Conservation (phyloP, 2,113 vertebrate genomes). For the Bujurquina vittata region DNA sequence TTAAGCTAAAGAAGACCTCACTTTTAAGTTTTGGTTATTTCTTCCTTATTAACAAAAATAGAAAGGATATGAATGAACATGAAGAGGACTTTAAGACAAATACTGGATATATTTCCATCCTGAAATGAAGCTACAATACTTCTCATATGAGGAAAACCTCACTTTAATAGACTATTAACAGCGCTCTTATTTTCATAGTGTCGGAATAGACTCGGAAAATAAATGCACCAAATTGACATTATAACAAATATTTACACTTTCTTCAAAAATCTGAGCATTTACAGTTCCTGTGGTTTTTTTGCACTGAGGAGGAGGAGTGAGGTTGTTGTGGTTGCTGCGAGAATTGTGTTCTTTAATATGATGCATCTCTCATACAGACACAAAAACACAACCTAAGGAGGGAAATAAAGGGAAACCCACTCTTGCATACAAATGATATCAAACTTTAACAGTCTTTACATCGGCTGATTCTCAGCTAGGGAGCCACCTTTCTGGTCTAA, state of each 20-base stretch:
- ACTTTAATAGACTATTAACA: not conserved
- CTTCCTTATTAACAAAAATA: not conserved
- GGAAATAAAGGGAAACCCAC: not conserved
- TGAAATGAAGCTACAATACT: not conserved
- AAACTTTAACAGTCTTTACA: slow-evolving; percentile 4
- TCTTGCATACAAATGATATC: not conserved
- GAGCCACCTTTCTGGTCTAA: not conserved
- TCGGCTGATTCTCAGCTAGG: not conserved
- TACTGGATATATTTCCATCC: not conserved
- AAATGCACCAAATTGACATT: slow-evolving; percentile 8
- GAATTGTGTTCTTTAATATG: slow-evolving; percentile 22
- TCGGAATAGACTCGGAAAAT: slow-evolving; percentile 22
- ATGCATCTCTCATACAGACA: not conserved
- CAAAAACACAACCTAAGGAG: not conserved
- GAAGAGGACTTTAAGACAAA: not conserved
- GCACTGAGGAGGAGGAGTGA: slow-evolving; percentile 24
- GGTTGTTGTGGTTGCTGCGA: slow-evolving; percentile 56
- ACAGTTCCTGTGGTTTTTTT: slow-evolving; percentile 15
- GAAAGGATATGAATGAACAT: not conserved
- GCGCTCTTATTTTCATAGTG: not conserved
- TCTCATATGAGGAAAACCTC: not conserved
- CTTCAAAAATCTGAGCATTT: slow-evolving; percentile 1
- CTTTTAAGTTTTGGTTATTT: not conserved
- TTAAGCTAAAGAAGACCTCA: too few relatives aligned
- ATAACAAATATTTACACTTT: slow-evolving; percentile 48